Evolutionary conservation across 2,113 vertebrate species (phyloP).

Genomic region (Ibidorhyncha struthersii): DNA sequence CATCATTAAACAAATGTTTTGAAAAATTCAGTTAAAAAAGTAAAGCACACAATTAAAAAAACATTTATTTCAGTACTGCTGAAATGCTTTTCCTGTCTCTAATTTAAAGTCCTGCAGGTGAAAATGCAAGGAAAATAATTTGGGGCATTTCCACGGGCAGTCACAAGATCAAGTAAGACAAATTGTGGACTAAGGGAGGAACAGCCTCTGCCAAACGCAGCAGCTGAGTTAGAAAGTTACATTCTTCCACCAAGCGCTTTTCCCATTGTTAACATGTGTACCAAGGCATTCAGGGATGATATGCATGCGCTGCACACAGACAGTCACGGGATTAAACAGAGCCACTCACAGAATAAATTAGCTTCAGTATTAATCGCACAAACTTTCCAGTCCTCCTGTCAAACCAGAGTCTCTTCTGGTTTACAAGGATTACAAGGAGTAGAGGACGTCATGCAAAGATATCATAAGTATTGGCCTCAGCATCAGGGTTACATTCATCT

Average conservation of each 20-base stretch:
- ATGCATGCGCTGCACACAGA: slow-evolving; percentile 8
- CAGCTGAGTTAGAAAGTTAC: slow-evolving; percentile 60
- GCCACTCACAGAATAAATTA: slow-evolving; percentile 19
- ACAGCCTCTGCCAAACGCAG: slow-evolving; percentile 29
- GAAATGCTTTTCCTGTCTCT: slow-evolving; percentile 22
- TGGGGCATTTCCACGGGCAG: slow-evolving; percentile 28
- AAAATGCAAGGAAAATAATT: slow-evolving; percentile 22
- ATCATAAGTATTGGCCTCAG: not conserved
- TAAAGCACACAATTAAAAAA: not conserved
- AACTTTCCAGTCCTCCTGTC: not conserved
- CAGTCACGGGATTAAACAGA: slow-evolving; percentile 32
- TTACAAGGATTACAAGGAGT: not conserved
- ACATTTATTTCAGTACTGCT: not conserved
- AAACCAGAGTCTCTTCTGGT: not conserved
- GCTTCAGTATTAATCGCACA: not conserved
- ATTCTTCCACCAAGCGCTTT: slow-evolving; percentile 53
- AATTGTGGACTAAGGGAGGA: not conserved
- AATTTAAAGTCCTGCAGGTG: slow-evolving; percentile 29
- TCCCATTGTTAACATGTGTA: slow-evolving; percentile 53
- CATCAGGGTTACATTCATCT: not conserved
- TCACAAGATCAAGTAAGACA: slow-evolving; percentile 51
- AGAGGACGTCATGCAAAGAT: not conserved
- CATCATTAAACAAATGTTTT: not conserved
- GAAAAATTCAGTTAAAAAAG: not conserved
- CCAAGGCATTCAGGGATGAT: slow-evolving; percentile 3